Evolutionary conservation across 2,888 invertebrate genomes (phyloP).

Genomic region (Oxystoma pomonae): DNA sequence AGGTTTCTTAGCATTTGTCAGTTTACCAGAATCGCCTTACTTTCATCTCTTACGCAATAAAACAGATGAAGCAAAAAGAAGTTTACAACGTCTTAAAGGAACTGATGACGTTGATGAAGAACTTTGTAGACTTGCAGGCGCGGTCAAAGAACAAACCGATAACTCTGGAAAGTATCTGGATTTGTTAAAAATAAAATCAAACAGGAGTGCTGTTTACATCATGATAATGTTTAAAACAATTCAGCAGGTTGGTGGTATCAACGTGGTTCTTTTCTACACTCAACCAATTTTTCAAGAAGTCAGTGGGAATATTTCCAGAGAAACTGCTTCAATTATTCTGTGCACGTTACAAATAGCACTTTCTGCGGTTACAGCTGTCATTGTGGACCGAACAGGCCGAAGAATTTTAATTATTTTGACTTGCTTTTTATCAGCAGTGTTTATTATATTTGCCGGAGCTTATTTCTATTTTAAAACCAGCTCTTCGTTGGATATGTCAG

Average conservation of each 20-base stretch:
- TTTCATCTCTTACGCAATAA: slow-evolving; percentile 46
- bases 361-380: slow-evolving; percentile 53
- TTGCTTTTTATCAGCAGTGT: slow-evolving; percentile 45
- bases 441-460: slow-evolving; percentile 45
- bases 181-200: slow-evolving; percentile 53
- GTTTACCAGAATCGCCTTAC: slow-evolving; percentile 60
- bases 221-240: slow-evolving; percentile 55
- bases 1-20: slow-evolving; percentile 48
- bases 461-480: slow-evolving; percentile 48
- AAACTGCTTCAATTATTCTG: background rate
- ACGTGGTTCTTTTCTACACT: slow-evolving; percentile 59
- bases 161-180: slow-evolving; percentile 51
- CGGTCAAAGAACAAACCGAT: slow-evolving; percentile 45
- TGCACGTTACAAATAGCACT: slow-evolving; percentile 53
- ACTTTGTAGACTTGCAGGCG: slow-evolving; percentile 36
- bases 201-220: slow-evolving; percentile 61
- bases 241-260: slow-evolving; percentile 57
- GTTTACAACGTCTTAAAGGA: slow-evolving; percentile 51
- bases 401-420: slow-evolving; percentile 52
- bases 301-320: slow-evolving; percentile 8
- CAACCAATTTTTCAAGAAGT: slow-evolving; percentile 51
- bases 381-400: slow-evolving; percentile 57
- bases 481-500: slow-evolving; percentile 38
- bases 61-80: slow-evolving; percentile 47
- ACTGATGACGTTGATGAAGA: slow-evolving; percentile 49